Evolutionary conservation across 2,888 invertebrate species (phyloP), one percentile per base, ranked within the genome.

Genomic region (Tortrix viridana): DNA sequence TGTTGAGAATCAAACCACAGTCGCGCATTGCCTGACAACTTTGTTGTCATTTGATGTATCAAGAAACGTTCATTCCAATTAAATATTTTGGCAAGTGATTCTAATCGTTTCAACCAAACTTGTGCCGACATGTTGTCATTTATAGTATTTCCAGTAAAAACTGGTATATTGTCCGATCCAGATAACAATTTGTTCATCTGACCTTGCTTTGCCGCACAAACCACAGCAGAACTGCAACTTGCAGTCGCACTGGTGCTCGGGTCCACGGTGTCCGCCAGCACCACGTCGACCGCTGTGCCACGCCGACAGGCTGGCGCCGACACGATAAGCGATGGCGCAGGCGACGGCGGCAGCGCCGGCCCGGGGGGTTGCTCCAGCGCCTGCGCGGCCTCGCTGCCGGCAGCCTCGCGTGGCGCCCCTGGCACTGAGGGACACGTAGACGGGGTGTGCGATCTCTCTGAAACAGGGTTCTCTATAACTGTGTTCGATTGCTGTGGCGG

Each of bases 31-130:
- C 49, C 58, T 4, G 23, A 6, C 1, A 59, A 38, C 1, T 32
- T 59, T 2, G 49, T 16, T 9, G 58, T 59, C 58, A 59, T 59
- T 18, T 59, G 49, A 16, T 59, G 38, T n/a, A 59, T 59, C 18
- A 59, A 26, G 5, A 20, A 20, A 2, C 44, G 23, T 44, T 59
- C 58, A 16, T 50, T 38, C 58, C 50, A 59, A 2, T n/a, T 20
- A n/a, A 26, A 59, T 9, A 59, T 50, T 19, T 59, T 59, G 7
- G 58, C 58, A 4, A 59, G 19, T 2, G 58, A 26, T 14, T 60
- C 60, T 22, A 60, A 18, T 12, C 60, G 52, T 6, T 60, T 32
- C 14, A 60, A 5, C 53, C 60, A 60, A 18, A 23, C 43, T 20
- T 22, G 22, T 7, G 18, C 47, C n/a, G 52, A 47, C 46, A 60